These are phyloP conservation scores for Brotula barbata DNA, from an alignment of 2,797 vertebrate species.

Conservation along the genomic window DNA sequence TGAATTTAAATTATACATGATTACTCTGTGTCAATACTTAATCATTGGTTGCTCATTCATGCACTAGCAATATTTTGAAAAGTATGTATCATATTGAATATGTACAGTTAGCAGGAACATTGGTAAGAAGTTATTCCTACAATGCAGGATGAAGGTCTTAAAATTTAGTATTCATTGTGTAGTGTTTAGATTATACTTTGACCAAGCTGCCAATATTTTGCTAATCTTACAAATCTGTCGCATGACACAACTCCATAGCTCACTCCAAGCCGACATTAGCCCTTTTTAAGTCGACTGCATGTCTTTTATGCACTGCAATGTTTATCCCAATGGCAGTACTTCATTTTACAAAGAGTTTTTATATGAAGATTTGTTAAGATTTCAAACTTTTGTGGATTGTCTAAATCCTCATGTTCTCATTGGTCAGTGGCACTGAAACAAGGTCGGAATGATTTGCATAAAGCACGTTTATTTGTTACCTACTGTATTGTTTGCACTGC, in stretches of 20 bases:
- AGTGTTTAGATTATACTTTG: conserved; percentile 48
- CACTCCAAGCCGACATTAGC: conserved; percentile 7
- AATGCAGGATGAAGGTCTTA: conserved; percentile 36
- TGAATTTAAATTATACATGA: conserved; percentile 32
- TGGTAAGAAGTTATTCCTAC: conserved; percentile 21
- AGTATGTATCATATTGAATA: conserved; percentile 50
- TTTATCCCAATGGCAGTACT: conserved; percentile 50
- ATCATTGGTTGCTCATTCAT: conserved; percentile 38
- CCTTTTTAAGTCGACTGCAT: conserved; percentile 66
- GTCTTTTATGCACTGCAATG: conserved; percentile 60
- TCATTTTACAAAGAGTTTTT: conserved; percentile 58
- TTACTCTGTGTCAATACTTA: conserved; percentile 31
- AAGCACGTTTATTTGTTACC: conserved; percentile 77
- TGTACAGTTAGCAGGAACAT: conserved; percentile 48
- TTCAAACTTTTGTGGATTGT: conserved; percentile 34
- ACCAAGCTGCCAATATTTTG: conserved; percentile 44
- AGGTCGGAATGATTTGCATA: conserved; percentile 64
- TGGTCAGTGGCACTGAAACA: conserved; percentile 53
- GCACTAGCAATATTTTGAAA: conserved; percentile 68
- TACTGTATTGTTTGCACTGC: conserved; percentile 83
- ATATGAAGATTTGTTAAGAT: conserved; percentile 53
- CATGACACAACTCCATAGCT: conserved; percentile 46
- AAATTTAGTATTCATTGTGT: conserved; percentile 47
- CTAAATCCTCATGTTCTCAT: conserved; percentile 25
- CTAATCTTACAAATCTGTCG: conserved; percentile 32